A percentile compares a stretch with the other conserved stretches of the same genome.
phyloP scores from a whole-genome alignment of 1,140 invertebrate genomes.

The Caenorhabditis brenneri region DNA sequence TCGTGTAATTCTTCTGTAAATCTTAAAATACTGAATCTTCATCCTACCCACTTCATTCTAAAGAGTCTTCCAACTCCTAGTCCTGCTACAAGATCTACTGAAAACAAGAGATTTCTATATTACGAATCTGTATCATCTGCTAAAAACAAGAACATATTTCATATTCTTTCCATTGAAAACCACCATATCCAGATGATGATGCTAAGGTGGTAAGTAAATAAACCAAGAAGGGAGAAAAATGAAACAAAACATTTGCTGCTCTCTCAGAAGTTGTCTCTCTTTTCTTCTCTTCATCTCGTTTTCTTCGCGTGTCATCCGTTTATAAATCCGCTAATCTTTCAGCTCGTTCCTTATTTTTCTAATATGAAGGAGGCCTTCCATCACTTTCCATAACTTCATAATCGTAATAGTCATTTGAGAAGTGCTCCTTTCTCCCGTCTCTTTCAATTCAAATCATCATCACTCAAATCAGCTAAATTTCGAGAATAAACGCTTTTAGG shows the following conservation, averaged over 20 bases:
- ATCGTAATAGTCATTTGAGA: conserved; percentile 4
- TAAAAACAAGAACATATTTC: neutral
- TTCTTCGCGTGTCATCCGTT: conserved; percentile 30
- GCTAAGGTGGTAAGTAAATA: conserved; percentile 6
- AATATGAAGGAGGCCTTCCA: neutral
- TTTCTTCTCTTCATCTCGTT: too few relatives aligned
- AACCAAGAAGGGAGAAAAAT: neutral
- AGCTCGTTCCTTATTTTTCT: conserved; percentile 1
- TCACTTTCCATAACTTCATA: neutral
- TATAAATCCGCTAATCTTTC: conserved; percentile 36
- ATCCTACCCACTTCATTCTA: too few relatives aligned
- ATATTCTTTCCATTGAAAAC: neutral
- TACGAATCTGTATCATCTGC: neutral
- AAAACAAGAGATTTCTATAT: neutral
- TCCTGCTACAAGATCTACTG: too few relatives aligned
- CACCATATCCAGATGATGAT: neutral
- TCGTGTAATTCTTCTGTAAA: too few relatives aligned
- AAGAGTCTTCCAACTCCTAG: too few relatives aligned
- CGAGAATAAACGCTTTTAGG: neutral
- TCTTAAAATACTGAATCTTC: too few relatives aligned
- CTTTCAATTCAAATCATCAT: conserved; percentile 23
- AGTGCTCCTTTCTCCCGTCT: neutral
- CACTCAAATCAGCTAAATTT: conserved; percentile 13
- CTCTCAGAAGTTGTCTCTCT: neutral
- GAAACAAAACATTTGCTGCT: neutral